phyloP scores from a whole-genome alignment of 64 coral and sea anemone species.

The Montipora foliosa region DNA sequence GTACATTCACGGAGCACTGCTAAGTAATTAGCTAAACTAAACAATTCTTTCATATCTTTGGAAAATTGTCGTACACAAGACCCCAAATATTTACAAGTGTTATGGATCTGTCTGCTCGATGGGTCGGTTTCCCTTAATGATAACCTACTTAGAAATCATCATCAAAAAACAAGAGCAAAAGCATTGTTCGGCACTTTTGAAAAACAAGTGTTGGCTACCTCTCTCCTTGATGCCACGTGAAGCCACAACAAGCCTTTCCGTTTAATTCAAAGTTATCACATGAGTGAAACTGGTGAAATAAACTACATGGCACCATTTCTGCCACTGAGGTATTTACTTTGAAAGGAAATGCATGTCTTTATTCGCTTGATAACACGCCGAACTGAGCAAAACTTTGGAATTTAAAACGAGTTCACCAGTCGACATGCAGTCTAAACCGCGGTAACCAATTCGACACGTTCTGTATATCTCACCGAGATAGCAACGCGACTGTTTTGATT shows the following conservation, averaged over 20 bases:
- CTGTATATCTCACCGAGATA: neutral
- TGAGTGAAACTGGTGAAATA: neutral
- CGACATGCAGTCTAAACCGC: constrained; percentile 32
- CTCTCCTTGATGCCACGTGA: neutral
- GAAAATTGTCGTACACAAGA: neutral
- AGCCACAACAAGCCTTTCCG: neutral
- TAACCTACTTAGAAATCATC: neutral
- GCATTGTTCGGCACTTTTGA: neutral
- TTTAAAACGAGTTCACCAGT: constrained; percentile 21
- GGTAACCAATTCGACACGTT: neutral
- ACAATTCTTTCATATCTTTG: constrained; percentile 21
- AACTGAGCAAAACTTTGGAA: neutral
- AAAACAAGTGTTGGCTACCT: neutral
- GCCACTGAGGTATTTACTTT: neutral
- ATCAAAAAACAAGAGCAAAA: constrained; percentile 3
- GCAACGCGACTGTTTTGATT: constrained; percentile 48
- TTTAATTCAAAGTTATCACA: neutral
- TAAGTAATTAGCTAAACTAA: constrained; percentile 16
- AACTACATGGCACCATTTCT: neutral
- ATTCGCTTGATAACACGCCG: neutral
- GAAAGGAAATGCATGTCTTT: neutral
- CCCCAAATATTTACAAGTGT: constrained; percentile 45
- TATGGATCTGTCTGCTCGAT: constrained; percentile 11
- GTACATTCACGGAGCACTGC: neutral
- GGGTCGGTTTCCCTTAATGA: neutral